phyloP scores from a whole-genome alignment of 2,797 vertebrate species.

The Takifugu ocellatus region DNA sequence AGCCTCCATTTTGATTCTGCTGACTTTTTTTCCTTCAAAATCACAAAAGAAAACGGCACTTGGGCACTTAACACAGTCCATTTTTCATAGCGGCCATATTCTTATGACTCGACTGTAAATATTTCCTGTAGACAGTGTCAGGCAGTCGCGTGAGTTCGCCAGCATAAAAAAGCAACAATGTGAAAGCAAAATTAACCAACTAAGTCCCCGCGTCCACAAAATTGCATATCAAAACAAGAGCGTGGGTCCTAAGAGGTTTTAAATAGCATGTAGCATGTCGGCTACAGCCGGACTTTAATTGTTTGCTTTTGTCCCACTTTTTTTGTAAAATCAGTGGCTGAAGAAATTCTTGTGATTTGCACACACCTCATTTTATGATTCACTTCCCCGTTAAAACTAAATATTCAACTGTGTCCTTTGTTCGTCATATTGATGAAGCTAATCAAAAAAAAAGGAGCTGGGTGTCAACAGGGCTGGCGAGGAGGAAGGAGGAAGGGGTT shows the following conservation, averaged over 20 bases:
- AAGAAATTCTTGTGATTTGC: slow-evolving; percentile 38
- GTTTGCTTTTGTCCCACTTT: slow-evolving; percentile 34
- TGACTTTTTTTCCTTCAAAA: slow-evolving; percentile 19
- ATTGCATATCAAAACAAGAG: no score
- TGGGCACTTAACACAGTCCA: slow-evolving; percentile 54
- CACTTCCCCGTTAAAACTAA: slow-evolving; percentile 46
- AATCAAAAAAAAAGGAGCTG: slow-evolving; percentile 49
- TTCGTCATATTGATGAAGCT: slow-evolving; percentile 53
- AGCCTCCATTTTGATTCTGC: slow-evolving; percentile 60
- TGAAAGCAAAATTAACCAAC: slow-evolving; percentile 39
- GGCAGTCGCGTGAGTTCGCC: slow-evolving; percentile 8
- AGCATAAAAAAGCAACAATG: slow-evolving; percentile 19
- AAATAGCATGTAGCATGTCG: slow-evolving; percentile 46
- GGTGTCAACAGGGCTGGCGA: slow-evolving; percentile 17
- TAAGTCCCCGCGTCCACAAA: no score
- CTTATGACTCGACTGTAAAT: slow-evolving; percentile 59
- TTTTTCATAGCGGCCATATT: slow-evolving; percentile 64
- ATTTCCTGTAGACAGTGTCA: slow-evolving; percentile 36
- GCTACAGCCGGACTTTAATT: slow-evolving; percentile 32
- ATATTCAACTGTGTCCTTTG: slow-evolving; percentile 42
- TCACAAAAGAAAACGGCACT: slow-evolving; percentile 58
- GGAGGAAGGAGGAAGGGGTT: no score
- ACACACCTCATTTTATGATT: slow-evolving; percentile 51
- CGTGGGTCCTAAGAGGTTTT: no score
- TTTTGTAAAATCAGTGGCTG: slow-evolving; percentile 37